phyloP scores from a whole-genome alignment of 1,140 invertebrate genomes.

The Lasaia peninsularis region DNA sequence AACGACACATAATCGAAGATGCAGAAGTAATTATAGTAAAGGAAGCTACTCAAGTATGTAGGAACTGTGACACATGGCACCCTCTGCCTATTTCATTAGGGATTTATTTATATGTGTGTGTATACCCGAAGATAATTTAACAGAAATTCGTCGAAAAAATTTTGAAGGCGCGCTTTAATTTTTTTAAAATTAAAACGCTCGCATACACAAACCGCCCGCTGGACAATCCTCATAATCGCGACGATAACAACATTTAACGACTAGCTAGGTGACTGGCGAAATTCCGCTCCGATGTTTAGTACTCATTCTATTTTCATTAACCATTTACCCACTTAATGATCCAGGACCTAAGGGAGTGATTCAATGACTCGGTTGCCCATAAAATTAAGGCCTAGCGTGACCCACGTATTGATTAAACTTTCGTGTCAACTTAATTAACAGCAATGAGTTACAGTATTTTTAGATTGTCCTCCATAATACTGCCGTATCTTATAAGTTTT shows the following conservation, averaged over 20 bases:
- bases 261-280: slow-evolving; percentile 73
- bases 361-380: slow-evolving; percentile 59
- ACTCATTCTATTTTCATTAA: slow-evolving; percentile 76
- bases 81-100: too few species aligned
- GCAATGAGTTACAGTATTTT: slow-evolving; percentile 6
- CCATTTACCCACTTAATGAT: slow-evolving; percentile 75
- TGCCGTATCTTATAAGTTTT: too few species aligned
- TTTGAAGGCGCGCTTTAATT: too few species aligned
- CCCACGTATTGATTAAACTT: slow-evolving; percentile 31
- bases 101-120: too few species aligned
- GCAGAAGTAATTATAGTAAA: too few species aligned
- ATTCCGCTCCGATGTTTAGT: slow-evolving; percentile 74
- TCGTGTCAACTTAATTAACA: slow-evolving; percentile 17
- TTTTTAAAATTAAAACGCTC: too few species aligned
- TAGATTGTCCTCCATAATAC: neutral
- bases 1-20: too few species aligned
- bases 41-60: too few species aligned
- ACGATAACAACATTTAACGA: slow-evolving; percentile 75
- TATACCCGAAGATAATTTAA: too few species aligned
- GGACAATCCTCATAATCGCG: slow-evolving; percentile 36
- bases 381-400: slow-evolving; percentile 69
- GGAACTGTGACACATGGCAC: too few species aligned
- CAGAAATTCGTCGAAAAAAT: too few species aligned
- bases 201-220: too few species aligned
- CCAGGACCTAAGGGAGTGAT: slow-evolving; percentile 65